Evolutionary conservation across 2,888 invertebrate species (phyloP), one percentile per base, ranked within the genome.

Genomic region (Autographa gamma): DNA sequence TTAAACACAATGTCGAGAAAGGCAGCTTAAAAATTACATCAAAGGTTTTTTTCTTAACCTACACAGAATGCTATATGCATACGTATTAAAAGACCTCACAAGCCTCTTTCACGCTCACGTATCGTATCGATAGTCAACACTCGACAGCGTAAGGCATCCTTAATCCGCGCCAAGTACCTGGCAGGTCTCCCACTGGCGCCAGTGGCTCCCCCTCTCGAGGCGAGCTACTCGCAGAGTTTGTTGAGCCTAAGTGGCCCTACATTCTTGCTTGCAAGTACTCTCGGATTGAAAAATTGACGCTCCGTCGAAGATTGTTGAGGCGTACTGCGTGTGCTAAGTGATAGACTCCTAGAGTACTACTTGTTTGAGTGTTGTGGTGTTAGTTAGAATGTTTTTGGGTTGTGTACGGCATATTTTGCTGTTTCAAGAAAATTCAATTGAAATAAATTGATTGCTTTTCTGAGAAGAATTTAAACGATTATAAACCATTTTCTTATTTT

Each of bases 161-260:
- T 79, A 70, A 74, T 78, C 70, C 43, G 61, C 59, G 31, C 9
- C 71, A 63, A 77, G 77, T 69, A 63, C 32, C 71, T 77, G 79
- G 79, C 77, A 71, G 59, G 31, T 63, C 63, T 79, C 77, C 76
- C 66, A 67, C 16, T 19, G 78, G 70, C 52, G 52, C 34, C 58
- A 73, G 25, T 60, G 66, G 63, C 60, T 71, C 77, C 66, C 68
- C 80, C 59, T 32, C 80, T 71, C 54, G 43, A 54, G 14, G 32
- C 48, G 59, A 79, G 76, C 64, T 75, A 77, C 75, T 68, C 61
- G 58, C 60, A 68, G 60, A 60, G 70, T 73, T 65, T 75, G 63
- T 77, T 66, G 68, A 72, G 52, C 60, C 56, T 66, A 72, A 75
- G 75, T 71, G 75, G 59, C 71, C 69, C 67, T 65, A 63, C 62